phyloP scores from a whole-genome alignment of 2,888 invertebrate species.

The Pristionchus japonicus region DNA sequence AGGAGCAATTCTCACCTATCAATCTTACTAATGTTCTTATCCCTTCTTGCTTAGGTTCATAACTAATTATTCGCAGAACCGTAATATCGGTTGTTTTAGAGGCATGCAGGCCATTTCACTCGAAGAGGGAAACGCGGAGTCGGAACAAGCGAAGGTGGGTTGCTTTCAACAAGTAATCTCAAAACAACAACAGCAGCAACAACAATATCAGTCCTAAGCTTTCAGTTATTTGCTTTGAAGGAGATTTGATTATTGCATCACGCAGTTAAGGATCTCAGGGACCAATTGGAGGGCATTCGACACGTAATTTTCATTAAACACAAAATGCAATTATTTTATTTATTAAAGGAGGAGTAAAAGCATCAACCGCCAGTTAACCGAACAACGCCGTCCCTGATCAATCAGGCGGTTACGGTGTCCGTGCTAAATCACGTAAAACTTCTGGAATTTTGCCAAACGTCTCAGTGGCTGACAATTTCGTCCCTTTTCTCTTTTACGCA shows the following conservation, averaged over 20 bases:
- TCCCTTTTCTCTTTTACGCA: too few species aligned
- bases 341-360: too few species aligned
- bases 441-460: too few species aligned
- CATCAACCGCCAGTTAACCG: too few species aligned
- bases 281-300: constrained; percentile 42
- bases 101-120: constrained; percentile 96
- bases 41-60: too few species aligned
- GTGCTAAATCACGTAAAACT: too few species aligned
- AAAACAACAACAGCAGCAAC: not conserved
- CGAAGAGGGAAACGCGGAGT: constrained; percentile 89
- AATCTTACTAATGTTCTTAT: too few species aligned
- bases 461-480: too few species aligned
- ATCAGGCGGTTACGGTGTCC: too few species aligned
- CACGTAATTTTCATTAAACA: not conserved
- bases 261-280: constrained; percentile 7
- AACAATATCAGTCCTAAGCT: not conserved
- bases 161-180: not conserved
- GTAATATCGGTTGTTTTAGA: constrained; percentile 98
- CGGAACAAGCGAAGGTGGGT: constrained; percentile 82
- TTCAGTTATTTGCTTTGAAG: constrained; percentile 32
- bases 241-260: not conserved
- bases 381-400: too few species aligned
- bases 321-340: not conserved
- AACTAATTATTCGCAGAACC: constrained; percentile 84
- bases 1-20: not conserved